These are phyloP conservation scores for Lithosia quadra DNA, from an alignment of 2,888 invertebrate genomes.

Conservation along the genomic window DNA sequence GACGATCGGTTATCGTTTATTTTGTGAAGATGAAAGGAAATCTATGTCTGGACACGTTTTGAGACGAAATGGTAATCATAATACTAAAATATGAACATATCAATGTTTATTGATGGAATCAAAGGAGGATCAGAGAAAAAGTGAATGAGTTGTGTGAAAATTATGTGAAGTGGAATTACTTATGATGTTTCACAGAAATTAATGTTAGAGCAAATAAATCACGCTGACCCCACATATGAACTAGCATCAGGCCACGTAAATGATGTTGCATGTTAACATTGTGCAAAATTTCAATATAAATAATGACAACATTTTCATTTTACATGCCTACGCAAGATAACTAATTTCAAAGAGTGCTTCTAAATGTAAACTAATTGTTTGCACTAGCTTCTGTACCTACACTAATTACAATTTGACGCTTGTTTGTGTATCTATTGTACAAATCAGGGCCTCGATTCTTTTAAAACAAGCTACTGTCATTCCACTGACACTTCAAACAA, in stretches of 20 bases:
- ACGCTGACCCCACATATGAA: not conserved
- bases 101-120: not conserved
- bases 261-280: slow-evolving; percentile 1
- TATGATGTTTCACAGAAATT: not conserved
- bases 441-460: too few species aligned
- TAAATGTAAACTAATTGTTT: not conserved
- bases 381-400: not conserved
- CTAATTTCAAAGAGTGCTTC: not conserved
- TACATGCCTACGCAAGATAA: not conserved
- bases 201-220: not conserved
- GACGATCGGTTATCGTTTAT: not conserved
- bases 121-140: not conserved
- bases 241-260: not conserved
- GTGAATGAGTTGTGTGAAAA: not conserved
- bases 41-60: not conserved
- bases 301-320: not conserved
- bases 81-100: not conserved
- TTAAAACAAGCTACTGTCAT: too few species aligned
- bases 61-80: not conserved
- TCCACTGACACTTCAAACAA: too few species aligned
- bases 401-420: not conserved
- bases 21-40: not conserved
- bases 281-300: not conserved
- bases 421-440: too few species aligned
- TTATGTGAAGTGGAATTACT: not conserved